A percentile compares a stretch with the other conserved stretches of the same genome.
Evolutionary conservation across 2,113 vertebrate genomes (phyloP).

Genomic region (Aegithalos caudatus): DNA sequence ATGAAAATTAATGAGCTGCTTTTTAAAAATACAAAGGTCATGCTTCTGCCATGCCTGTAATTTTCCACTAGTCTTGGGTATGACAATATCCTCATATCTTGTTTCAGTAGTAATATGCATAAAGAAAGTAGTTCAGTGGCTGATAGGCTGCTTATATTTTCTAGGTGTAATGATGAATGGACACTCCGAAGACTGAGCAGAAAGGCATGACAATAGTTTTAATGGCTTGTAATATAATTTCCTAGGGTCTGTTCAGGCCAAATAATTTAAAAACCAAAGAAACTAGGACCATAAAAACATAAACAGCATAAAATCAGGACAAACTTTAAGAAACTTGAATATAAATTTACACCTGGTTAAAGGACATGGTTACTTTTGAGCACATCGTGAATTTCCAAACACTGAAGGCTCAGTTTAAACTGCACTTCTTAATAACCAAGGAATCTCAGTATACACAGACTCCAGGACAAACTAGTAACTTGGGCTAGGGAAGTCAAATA

Average conservation of each 20-base stretch:
- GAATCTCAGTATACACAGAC: not conserved
- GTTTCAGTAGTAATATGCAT: not conserved
- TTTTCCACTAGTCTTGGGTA: not conserved
- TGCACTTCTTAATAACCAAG: not conserved
- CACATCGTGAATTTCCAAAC: not conserved
- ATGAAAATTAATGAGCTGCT: not conserved
- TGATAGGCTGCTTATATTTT: not conserved
- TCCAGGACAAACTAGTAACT: not conserved
- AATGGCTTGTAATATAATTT: not conserved
- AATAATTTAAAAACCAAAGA: not conserved
- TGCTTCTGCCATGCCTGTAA: not conserved
- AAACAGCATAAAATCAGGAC: not conserved
- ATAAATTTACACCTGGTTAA: not conserved
- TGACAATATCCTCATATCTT: not conserved
- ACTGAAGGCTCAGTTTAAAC: not conserved
- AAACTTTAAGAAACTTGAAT: not conserved
- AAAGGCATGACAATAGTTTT: not conserved
- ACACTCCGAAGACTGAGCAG: not conserved
- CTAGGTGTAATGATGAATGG: not conserved
- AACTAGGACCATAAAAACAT: not conserved
- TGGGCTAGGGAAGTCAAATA: not conserved
- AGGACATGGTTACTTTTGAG: not conserved
- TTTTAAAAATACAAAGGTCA: not conserved
- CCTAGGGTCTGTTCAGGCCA: not conserved
- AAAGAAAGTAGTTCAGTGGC: not conserved